Percentiles rank a stretch among this genome's conserved stretches.
Conservation (phyloP, 2,113 vertebrate genomes). For the Pedetes capensis region DNA sequence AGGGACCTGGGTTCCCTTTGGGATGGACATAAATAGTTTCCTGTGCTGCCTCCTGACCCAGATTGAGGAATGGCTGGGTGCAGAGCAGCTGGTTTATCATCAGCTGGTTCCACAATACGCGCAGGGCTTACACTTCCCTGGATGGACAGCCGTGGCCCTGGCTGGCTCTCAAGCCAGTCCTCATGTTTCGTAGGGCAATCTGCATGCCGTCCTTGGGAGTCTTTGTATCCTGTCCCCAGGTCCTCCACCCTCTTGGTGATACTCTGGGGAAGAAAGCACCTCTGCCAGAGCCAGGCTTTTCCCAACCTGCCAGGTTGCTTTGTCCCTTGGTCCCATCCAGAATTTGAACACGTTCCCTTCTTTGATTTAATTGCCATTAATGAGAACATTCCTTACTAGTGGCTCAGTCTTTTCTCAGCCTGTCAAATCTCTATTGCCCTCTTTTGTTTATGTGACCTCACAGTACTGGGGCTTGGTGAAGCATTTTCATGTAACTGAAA, state of each 20-base stretch:
- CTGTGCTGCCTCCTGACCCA: not conserved
- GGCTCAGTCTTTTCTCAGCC: not conserved
- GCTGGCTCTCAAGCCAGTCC: not conserved
- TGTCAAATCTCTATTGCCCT: not conserved
- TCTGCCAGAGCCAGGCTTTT: not conserved
- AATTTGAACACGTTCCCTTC: not conserved
- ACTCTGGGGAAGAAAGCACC: not conserved
- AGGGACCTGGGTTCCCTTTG: not conserved
- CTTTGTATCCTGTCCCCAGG: not conserved
- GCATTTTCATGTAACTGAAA: not conserved
- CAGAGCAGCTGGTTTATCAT: not conserved
- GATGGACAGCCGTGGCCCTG: not conserved
- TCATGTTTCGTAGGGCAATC: not conserved
- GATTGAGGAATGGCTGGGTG: not conserved
- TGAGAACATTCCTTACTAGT: not conserved
- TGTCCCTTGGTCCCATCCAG: not conserved
- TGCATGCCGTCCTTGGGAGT: not conserved
- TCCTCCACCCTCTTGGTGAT: not conserved
- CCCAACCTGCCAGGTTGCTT: not conserved
- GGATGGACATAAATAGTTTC: not conserved
- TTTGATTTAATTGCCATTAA: not conserved
- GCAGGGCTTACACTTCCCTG: not conserved
- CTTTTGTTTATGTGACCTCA: not conserved
- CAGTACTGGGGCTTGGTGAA: not conserved
- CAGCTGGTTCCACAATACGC: not conserved